phyloP scores from a whole-genome alignment of 2,888 invertebrate species.

The Epinotia ramella region DNA sequence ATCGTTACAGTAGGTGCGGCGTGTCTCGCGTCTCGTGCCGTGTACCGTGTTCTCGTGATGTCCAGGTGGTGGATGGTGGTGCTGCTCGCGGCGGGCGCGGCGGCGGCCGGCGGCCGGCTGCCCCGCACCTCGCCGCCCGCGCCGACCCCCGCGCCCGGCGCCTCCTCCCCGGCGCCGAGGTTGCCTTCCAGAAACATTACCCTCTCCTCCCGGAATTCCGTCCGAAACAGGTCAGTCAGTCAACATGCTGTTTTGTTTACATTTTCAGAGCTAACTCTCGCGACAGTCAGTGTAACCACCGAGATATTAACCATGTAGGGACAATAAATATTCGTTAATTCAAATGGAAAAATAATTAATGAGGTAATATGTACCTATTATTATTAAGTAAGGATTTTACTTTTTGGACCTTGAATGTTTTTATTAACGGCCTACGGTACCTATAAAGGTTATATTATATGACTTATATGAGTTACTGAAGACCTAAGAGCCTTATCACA shows the following conservation, averaged over 20 bases:
- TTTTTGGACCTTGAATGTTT: no score
- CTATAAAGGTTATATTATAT: no score
- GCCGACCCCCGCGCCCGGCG: conserved; percentile 84
- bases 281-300: neutral
- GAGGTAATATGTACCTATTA: no score
- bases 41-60: conserved; percentile 67
- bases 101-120: conserved; percentile 76
- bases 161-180: conserved; percentile 85
- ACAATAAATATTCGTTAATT: no score
- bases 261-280: neutral
- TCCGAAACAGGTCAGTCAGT: conserved; percentile 79
- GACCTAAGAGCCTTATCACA: no score
- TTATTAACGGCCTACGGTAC: no score
- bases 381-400: no score
- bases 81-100: conserved; percentile 69
- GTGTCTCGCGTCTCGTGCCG: conserved; percentile 68
- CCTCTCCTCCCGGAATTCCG: conserved; percentile 74
- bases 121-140: conserved; percentile 75
- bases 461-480: no score
- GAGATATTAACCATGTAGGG: no score
- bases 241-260: conserved; percentile 15
- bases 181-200: conserved; percentile 78
- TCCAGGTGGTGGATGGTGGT: conserved; percentile 76
- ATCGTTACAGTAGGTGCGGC: conserved; percentile 71
- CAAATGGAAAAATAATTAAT: no score